Percentiles rank a stretch among this genome's conserved stretches.
These are phyloP conservation scores for Agrilus cyanescens DNA, from an alignment of 2,888 invertebrate genomes.

Conservation along the genomic window DNA sequence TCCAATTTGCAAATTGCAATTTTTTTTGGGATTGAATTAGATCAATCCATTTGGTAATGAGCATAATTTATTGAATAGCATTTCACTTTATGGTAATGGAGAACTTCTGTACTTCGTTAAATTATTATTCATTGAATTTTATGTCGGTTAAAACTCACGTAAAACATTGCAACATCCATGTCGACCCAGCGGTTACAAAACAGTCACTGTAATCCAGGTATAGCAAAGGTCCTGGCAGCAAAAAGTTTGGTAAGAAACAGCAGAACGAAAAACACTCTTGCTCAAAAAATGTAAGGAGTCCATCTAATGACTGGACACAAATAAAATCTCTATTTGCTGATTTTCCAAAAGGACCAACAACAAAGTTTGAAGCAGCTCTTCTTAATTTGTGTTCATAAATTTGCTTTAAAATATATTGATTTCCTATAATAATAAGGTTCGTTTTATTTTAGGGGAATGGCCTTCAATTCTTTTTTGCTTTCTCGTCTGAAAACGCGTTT, in stretches of 20 bases:
- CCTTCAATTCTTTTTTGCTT: too few relatives aligned
- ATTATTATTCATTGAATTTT: not conserved
- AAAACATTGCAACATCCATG: constrained; percentile 40
- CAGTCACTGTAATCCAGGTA: constrained; percentile 74
- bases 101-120: constrained; percentile 21
- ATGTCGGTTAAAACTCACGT: constrained; percentile 46
- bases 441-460: not conserved
- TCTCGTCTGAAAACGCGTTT: too few relatives aligned
- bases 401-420: constrained; percentile 55
- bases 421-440: constrained; percentile 38
- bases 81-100: too few relatives aligned
- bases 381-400: constrained; percentile 73
- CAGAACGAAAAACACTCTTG: constrained; percentile 83
- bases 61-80: too few relatives aligned
- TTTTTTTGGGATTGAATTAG: too few relatives aligned
- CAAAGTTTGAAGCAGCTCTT: constrained; percentile 64
- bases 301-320: constrained; percentile 85
- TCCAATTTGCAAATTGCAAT: too few relatives aligned
- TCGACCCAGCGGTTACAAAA: constrained; percentile 71
- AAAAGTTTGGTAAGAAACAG: constrained; percentile 65
- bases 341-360: constrained; percentile 77
- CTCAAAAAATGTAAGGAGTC: constrained; percentile 80
- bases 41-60: too few relatives aligned
- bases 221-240: constrained; percentile 74
- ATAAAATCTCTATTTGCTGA: constrained; percentile 75